Base-by-base conservation (phyloP, 2,797 vertebrate species). In the Carapus acus region DNA sequence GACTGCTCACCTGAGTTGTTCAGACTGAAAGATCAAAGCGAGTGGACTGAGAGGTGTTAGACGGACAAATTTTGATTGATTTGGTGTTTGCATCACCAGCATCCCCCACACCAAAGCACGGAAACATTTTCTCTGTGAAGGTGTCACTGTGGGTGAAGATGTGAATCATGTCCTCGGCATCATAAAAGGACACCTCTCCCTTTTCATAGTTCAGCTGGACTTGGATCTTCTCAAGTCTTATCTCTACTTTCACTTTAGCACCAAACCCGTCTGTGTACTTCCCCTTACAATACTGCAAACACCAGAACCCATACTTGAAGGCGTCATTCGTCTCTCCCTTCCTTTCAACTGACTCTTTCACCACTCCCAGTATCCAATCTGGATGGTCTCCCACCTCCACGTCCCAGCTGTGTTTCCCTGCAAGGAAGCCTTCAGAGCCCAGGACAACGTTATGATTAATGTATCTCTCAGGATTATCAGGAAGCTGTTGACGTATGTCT, bases 361-460 rank as follows among this genome's bases (percentile, higher is more conserved):
- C 36, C 16, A 74, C 49, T n/a, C 69, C 77, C 9, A 77, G 4
- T 20, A 0, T 0, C 77, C 69, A 75, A 12, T 0, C 0, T 31
- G 67, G 49, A 42, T 64, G 33, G 43, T 76, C 52, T 48, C 64
- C 67, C 34, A 80, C 71, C 38, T 75, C 42, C 43, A 73, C 58
- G 40, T 78, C 65, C 73, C 72, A 75, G 61, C 40, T 65, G 64
- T 64, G 72, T 40, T 15, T 68, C 34, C 77, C 71, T 49, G 68
- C 68, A 47, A 36, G 67, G 56, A 79, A 72, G 17, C 69, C 71
- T 20, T 65, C 49, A 8, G 57, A 73, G 7, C 65, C 58, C 5
- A 58, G 27, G 18, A 71, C 47, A 5, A 0, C 2, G 0, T 11
- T 0, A 36, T 37, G 38, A 0, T 17, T 5, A 1, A 6, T 46